Percentiles rank a stretch among this genome's conserved stretches.
These are phyloP conservation scores for Siniperca undulata DNA, from an alignment of 2,797 vertebrate genomes.

Conservation along the genomic window DNA sequence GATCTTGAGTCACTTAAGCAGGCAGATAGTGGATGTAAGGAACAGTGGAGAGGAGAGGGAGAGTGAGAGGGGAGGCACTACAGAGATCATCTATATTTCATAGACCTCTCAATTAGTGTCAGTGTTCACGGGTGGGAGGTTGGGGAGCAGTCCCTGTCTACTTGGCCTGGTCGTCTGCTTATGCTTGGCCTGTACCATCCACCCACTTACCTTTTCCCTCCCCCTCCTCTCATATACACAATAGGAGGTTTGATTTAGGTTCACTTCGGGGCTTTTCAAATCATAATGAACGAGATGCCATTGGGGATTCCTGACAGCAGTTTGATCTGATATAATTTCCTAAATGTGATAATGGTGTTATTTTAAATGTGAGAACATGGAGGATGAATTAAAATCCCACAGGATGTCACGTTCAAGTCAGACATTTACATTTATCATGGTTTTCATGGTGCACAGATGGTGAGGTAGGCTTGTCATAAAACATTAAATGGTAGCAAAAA, in stretches of 20 bases:
- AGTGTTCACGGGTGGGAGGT: constrained; percentile 74
- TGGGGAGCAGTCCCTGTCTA: constrained; percentile 63
- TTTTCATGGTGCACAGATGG: constrained; percentile 64
- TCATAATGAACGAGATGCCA: constrained; percentile 49
- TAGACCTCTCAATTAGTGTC: constrained; percentile 93
- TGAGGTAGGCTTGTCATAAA: constrained; percentile 60
- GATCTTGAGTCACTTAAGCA: constrained; percentile 70
- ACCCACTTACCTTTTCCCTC: constrained; percentile 34
- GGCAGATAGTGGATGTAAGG: constrained; percentile 59
- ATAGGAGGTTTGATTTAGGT: constrained; percentile 54
- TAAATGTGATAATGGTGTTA: constrained; percentile 56
- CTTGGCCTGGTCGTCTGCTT: constrained; percentile 47
- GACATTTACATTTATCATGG: constrained; percentile 50
- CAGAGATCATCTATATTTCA: constrained; percentile 94
- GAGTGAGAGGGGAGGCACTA: constrained; percentile 66
- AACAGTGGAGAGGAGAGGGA: constrained; percentile 43
- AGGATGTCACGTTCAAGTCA: constrained; percentile 39
- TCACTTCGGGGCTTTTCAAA: constrained; percentile 49
- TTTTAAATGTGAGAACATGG: constrained; percentile 56
- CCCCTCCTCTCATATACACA: constrained; percentile 24
- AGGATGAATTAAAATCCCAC: constrained; percentile 56
- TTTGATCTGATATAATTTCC: constrained; percentile 59
- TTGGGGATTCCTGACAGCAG: constrained; percentile 38
- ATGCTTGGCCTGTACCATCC: constrained; percentile 52
- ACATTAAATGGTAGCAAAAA: constrained; percentile 55